Conservation (phyloP, 2,797 vertebrate species). For the Anguilla pacifica region DNA sequence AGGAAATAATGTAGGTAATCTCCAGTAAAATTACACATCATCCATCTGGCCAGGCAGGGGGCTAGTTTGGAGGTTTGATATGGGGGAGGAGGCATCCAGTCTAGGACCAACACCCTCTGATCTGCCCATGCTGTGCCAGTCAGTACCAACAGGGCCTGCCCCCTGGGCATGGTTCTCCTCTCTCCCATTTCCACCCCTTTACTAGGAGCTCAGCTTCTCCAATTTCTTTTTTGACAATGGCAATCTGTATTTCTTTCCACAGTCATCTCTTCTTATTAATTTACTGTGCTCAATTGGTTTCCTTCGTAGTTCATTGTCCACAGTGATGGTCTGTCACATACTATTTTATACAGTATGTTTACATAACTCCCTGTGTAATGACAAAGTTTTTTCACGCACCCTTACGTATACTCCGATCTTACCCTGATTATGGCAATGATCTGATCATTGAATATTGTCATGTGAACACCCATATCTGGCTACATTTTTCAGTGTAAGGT, state of each 20-base stretch:
- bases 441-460: too few relatives aligned
- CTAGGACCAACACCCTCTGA: conserved; percentile 18
- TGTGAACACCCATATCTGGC: too few relatives aligned
- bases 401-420: too few relatives aligned
- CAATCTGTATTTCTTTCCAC: not conserved
- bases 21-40: not conserved
- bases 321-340: too few relatives aligned
- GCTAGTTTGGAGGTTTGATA: conserved; percentile 16
- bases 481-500: too few relatives aligned
- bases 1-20: conserved; percentile 6
- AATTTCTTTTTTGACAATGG: not conserved
- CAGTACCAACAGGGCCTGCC: not conserved
- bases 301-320: not conserved
- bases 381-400: too few relatives aligned
- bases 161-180: not conserved
- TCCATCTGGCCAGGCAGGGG: conserved; percentile 1
- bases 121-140: not conserved
- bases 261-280: not conserved
- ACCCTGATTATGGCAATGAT: too few relatives aligned
- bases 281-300: not conserved
- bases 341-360: too few relatives aligned
- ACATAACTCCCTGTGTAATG: too few relatives aligned
- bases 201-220: not conserved
- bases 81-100: not conserved
- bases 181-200: not conserved